Evolutionary conservation across 2,797 vertebrate species (phyloP).

Genomic region (Myotis vivesi): DNA sequence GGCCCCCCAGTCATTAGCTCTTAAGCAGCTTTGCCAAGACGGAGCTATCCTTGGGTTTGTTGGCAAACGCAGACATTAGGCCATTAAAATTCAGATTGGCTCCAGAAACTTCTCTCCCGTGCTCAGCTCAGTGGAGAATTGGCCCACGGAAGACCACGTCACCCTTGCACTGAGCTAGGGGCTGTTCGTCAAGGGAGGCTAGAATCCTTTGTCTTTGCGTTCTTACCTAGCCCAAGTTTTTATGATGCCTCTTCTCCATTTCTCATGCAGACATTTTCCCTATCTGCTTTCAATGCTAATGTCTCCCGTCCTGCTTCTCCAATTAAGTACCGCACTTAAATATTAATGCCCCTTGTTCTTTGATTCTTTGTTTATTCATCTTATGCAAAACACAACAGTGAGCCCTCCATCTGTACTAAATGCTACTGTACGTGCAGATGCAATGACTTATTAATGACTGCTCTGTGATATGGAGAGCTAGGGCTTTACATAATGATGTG

Average conservation of each 20-base stretch:
- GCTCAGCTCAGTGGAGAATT: neutral
- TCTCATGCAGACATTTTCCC: slow-evolving; percentile 11
- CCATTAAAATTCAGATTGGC: neutral
- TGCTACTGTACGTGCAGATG: neutral
- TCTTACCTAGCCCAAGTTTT: neutral
- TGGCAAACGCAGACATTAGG: neutral
- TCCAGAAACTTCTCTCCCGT: neutral
- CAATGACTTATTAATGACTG: slow-evolving; percentile 62
- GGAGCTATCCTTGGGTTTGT: neutral
- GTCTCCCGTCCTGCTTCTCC: slow-evolving; percentile 42
- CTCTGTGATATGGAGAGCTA: neutral
- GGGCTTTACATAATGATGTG: slow-evolving; percentile 47
- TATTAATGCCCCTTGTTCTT: slow-evolving; percentile 66
- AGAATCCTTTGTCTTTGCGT: slow-evolving; percentile 16
- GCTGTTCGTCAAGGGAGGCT: neutral
- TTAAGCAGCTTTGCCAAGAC: neutral
- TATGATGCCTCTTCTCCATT: neutral
- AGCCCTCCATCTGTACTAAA: slow-evolving; percentile 43
- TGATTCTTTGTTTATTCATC: slow-evolving; percentile 70
- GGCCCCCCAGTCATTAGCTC: rapidly evolving
- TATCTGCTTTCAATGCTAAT: slow-evolving; percentile 55
- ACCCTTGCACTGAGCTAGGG: neutral
- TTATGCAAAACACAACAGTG: slow-evolving; percentile 42
- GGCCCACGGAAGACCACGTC: neutral
- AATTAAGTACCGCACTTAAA: slow-evolving; percentile 60